Conservation (phyloP, 64 coral and sea anemone genomes). For the Acropora yongei region DNA sequence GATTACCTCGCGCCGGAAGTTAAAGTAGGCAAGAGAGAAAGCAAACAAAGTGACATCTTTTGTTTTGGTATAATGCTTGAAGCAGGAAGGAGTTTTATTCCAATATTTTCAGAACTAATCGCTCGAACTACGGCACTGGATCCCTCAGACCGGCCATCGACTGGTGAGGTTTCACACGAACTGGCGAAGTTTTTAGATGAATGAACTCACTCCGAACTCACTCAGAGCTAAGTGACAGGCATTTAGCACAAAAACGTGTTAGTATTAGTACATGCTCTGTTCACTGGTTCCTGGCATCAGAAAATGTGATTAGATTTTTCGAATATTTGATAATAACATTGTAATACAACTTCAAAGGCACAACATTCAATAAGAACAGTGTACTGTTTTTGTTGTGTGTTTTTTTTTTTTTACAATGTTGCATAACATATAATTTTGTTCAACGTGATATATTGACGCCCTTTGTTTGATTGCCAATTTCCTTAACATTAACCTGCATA, state of each 20-base stretch:
- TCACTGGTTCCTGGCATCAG: too few relatives aligned
- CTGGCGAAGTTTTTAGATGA: background rate
- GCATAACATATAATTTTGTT: too few relatives aligned
- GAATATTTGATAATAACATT: background rate
- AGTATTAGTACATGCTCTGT: background rate
- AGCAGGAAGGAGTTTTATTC: background rate
- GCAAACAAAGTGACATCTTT: background rate
- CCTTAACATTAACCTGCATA: too few relatives aligned
- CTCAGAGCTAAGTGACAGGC: background rate
- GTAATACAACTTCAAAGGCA: background rate
- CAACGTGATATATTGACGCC: background rate
- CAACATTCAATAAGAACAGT: background rate
- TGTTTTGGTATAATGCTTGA: conserved; percentile 1
- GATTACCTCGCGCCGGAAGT: background rate
- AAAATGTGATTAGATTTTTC: background rate
- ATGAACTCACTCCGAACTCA: background rate
- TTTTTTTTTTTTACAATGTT: background rate
- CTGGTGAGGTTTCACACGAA: background rate
- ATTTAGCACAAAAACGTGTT: background rate
- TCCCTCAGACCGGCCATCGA: background rate
- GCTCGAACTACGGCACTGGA: background rate
- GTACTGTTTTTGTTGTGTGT: background rate
- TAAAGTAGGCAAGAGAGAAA: background rate
- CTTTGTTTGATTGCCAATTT: too few relatives aligned
- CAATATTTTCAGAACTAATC: background rate